Evolutionary conservation across 2,888 invertebrate species (phyloP).

Genomic region (Heliconius ethilla): DNA sequence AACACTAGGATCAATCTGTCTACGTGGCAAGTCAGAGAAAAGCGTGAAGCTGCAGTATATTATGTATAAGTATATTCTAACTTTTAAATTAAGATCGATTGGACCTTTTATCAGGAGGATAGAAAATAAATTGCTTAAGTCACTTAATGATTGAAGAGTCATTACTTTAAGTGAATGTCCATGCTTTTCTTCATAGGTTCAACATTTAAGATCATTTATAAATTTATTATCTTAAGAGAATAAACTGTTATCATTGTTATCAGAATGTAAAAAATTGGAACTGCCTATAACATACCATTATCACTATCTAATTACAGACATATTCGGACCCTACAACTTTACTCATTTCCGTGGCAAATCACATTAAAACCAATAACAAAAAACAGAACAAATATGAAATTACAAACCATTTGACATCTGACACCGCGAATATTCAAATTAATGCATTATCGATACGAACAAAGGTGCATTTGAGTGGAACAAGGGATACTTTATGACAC

Average conservation of each 20-base stretch:
- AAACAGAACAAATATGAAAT: constrained; percentile 72
- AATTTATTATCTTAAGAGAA: not conserved
- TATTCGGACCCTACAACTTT: constrained; percentile 46
- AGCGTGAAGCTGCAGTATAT: not conserved
- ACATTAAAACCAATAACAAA: constrained; percentile 57
- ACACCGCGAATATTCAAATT: constrained; percentile 83
- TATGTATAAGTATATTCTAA: not conserved
- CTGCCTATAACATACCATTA: constrained; percentile 3
- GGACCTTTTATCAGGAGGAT: not conserved
- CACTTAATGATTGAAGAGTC: constrained; percentile 13
- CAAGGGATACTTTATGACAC: constrained; percentile 69
- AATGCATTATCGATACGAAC: constrained; percentile 79
- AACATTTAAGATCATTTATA: not conserved
- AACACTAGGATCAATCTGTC: too few relatives aligned
- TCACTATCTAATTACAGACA: constrained; percentile 38
- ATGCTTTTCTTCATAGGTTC: not conserved
- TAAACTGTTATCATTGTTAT: too few relatives aligned
- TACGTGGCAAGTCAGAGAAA: too few relatives aligned
- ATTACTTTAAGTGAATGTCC: constrained; percentile 11
- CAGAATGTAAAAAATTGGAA: not conserved
- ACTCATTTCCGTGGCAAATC: constrained; percentile 64
- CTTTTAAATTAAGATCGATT: constrained; percentile 9
- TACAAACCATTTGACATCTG: constrained; percentile 82
- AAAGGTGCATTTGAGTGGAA: constrained; percentile 74
- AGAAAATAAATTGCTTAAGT: constrained; percentile 2